Percentiles rank a stretch among this genome's conserved stretches.
phyloP scores from a whole-genome alignment of 2,113 vertebrate genomes.

The Taurulus bubalis region DNA sequence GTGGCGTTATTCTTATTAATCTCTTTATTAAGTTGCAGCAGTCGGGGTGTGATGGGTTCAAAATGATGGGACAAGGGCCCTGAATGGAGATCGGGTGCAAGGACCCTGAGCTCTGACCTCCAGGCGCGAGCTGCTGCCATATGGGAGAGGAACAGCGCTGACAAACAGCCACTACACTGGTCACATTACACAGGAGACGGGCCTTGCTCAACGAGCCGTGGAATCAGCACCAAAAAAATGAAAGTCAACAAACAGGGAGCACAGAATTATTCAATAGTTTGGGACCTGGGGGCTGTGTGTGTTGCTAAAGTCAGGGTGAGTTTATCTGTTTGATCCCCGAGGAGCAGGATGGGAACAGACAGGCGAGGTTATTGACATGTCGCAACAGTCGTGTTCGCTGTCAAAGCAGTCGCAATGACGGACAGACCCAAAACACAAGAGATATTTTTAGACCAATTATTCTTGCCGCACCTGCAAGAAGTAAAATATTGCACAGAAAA shows the following conservation, averaged over 20 bases:
- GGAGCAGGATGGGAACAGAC: slow-evolving; percentile 28
- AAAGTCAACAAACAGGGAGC: slow-evolving; percentile 66
- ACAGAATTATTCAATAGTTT: slow-evolving; percentile 59
- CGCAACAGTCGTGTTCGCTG: slow-evolving; percentile 10
- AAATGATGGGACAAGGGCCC: slow-evolving; percentile 1
- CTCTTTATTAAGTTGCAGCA: slow-evolving; percentile 34
- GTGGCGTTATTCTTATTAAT: slow-evolving; percentile 28
- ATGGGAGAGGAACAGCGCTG: slow-evolving; percentile 42
- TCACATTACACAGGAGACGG: slow-evolving; percentile 66
- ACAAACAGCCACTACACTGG: slow-evolving; percentile 59
- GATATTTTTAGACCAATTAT: neutral
- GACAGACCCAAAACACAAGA: neutral
- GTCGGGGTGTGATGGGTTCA: neutral
- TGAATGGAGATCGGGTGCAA: slow-evolving; percentile 35
- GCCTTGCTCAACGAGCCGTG: slow-evolving; percentile 62
- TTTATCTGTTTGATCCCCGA: slow-evolving; percentile 54
- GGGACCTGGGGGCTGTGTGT: slow-evolving; percentile 53
- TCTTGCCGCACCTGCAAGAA: neutral
- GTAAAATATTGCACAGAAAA: neutral
- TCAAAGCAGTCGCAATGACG: slow-evolving; percentile 9
- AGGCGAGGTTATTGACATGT: slow-evolving; percentile 26
- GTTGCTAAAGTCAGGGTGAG: slow-evolving; percentile 51
- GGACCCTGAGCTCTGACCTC: slow-evolving; percentile 51
- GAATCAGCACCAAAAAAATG: slow-evolving; percentile 64
- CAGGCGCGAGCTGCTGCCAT: slow-evolving; percentile 33